Conservation (phyloP, 1,140 invertebrate genomes). For the Rhopalosiphum padi region DNA sequence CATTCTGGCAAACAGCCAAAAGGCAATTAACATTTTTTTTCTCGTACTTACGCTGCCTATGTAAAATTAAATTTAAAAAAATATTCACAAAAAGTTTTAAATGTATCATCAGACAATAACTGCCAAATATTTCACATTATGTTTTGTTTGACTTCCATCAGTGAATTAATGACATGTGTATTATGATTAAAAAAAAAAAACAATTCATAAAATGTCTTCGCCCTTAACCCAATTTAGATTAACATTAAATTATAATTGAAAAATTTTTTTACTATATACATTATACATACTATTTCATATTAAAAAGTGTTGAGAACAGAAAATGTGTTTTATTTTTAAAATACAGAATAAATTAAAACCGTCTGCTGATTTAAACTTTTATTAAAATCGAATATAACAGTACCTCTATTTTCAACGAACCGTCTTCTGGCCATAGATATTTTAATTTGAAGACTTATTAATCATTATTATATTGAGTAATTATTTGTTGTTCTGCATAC, state of each 20-base stretch:
- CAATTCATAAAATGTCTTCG: background rate
- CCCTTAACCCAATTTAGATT: background rate
- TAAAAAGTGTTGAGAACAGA: background rate
- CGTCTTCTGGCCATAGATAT: background rate
- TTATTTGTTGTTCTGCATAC: background rate
- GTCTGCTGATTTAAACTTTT: background rate
- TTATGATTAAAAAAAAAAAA: background rate
- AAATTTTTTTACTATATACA: background rate
- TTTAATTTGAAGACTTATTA: background rate
- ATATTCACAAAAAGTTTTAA: background rate
- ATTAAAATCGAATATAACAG: background rate
- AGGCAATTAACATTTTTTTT: background rate
- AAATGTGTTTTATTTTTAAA: background rate
- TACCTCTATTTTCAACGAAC: background rate
- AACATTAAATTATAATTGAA: background rate
- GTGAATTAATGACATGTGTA: conserved; percentile 12
- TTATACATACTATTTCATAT: background rate
- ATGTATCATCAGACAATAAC: background rate
- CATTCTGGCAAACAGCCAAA: background rate
- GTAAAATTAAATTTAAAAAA: background rate
- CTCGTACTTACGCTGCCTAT: background rate
- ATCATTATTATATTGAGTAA: no score
- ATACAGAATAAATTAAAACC: background rate
- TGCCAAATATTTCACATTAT: background rate
- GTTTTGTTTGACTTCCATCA: conserved; percentile 1